Evolutionary conservation across 2,113 vertebrate species (phyloP), one percentile per base, ranked within the genome.

Genomic region (Rhinoptilus africanus): DNA sequence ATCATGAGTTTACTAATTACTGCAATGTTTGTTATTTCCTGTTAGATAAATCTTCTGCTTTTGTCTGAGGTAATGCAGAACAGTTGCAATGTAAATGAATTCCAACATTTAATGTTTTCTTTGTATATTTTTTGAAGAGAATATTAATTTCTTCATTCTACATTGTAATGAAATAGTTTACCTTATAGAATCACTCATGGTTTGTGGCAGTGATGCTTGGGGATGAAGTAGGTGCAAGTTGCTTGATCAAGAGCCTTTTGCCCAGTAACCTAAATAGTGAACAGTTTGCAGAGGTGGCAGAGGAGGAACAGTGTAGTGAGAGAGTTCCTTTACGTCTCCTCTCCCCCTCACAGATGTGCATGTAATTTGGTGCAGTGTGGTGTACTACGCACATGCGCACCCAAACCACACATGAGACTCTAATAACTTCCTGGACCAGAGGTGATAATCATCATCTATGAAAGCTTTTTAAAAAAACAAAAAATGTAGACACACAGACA

Each of bases 381-480:
- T 63, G 22, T 28, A 12, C 13, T 28, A 5, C 4, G 4, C 10
- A 15, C 5, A 8, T 4, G 9, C 5, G 19, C 34, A 3, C 6
- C 1, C 41, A 17, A 17, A 37, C 21, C 14, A 32, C 7, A 6
- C 18, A 32, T 2, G 4, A 63, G 16, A 41, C 56, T 35, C 12
- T 63, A 37, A 45, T 21, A 43, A 35, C 13, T 85, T 79, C 66
- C 63, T 68, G 30, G 39, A 48, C 23, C 4, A 21, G 68, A 57
- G 34, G 21, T 51, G 45, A 69, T 74, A 18, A 54, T 24, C 19
- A 35, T 81, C 9, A 35, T 67, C n/a, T 35, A 2, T 50, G 24
- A 90, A 75, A 90, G 7, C 27, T 35, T 48, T 71, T 83, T n/a
- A 1, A 3, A 66, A 14, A 53, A 62, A 45, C 14, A 6, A 53